Evolutionary conservation across 2,113 vertebrate genomes (phyloP).

Genomic region (Cololabis saira): DNA sequence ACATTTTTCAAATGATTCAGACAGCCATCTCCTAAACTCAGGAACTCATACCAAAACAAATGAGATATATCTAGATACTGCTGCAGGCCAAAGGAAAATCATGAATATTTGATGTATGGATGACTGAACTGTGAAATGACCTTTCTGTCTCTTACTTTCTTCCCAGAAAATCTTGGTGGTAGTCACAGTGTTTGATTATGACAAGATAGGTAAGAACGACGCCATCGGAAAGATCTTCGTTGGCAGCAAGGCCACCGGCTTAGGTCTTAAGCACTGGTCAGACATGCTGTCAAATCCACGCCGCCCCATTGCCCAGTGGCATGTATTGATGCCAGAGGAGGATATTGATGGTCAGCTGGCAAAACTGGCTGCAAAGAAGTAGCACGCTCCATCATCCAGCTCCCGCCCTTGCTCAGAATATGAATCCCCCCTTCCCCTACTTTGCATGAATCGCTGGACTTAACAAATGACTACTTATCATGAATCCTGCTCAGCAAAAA

Average conservation of each 20-base stretch:
- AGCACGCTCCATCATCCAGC: constrained; percentile 73
- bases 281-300: constrained; percentile 98
- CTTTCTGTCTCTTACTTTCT: not conserved
- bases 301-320: constrained; percentile 98
- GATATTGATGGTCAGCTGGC: constrained; percentile 90
- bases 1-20: too few species aligned
- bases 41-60: not conserved
- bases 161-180: constrained; percentile 95
- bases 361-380: constrained; percentile 92
- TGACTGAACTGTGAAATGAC: not conserved
- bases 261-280: constrained; percentile 96
- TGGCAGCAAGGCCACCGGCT: constrained; percentile 89
- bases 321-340: constrained; percentile 94
- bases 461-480: constrained; percentile 56
- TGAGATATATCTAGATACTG: not conserved
- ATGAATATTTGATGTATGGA: not conserved
- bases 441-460: constrained; percentile 80
- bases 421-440: constrained; percentile 38
- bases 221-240: constrained; percentile 98
- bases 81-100: not conserved
- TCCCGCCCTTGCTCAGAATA: constrained; percentile 69
- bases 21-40: too few species aligned
- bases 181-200: constrained; percentile 97
- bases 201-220: constrained; percentile 98
- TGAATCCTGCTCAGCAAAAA: constrained; percentile 70